These are phyloP conservation scores for Catamblyrhynchus diadema DNA, from an alignment of 2,797 vertebrate species.

Conservation along the genomic window DNA sequence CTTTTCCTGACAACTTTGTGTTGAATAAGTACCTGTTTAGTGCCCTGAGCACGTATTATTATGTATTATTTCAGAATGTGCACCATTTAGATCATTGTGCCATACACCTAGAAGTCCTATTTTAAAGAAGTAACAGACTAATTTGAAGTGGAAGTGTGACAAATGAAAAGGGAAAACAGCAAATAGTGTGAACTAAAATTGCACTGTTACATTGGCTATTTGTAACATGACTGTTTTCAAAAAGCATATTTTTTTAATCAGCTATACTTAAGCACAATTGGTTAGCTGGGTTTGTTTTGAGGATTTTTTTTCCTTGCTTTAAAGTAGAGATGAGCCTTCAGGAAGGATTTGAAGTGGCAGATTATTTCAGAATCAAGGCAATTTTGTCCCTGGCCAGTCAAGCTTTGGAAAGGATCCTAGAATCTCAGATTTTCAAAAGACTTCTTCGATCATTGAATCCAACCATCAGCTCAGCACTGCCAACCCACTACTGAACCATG, in stretches of 20 bases:
- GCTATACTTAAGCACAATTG: background rate
- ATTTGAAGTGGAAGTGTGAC: background rate
- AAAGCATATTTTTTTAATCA: background rate
- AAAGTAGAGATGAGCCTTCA: background rate
- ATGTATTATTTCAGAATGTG: background rate
- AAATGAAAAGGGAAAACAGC: background rate
- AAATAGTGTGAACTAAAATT: background rate
- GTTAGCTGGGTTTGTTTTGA: background rate
- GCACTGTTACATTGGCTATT: background rate
- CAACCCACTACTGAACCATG: background rate
- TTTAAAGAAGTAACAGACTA: background rate
- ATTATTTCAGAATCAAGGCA: background rate
- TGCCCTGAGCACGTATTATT: background rate
- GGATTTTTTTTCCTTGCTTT: background rate
- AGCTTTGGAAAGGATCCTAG: background rate
- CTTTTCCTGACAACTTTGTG: background rate
- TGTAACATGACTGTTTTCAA: background rate
- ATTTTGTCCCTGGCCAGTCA: background rate
- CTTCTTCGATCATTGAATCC: background rate
- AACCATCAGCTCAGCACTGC: background rate
- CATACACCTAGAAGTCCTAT: background rate
- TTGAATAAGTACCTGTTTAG: constrained; percentile 25
- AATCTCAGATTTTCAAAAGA: background rate
- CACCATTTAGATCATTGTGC: background rate
- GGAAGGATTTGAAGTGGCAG: background rate